Base-by-base conservation (phyloP, 2,113 vertebrate genomes). In the Nansenia antarctica region DNA sequence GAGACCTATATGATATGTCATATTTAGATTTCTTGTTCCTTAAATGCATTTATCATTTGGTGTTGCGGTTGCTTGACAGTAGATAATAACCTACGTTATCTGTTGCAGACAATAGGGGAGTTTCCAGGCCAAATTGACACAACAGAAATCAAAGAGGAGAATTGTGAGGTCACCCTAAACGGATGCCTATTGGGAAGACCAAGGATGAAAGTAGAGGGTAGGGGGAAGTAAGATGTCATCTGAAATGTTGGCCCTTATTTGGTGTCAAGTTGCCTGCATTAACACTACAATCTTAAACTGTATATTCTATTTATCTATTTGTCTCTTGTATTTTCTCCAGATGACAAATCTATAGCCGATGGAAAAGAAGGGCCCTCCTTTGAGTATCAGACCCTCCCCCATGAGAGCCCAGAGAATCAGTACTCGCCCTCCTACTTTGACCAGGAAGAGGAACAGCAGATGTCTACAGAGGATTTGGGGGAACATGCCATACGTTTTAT, bases 111-210 rank as follows among this genome's bases (percentile, higher is more conserved):
- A 64, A 34, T 39, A 31, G 14, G 9, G 11, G 9, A 1, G 0
- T 2, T 31, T 2, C 29, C 57, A 20, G 67, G 80, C 5, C 62
- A 70, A 30, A 73, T 76, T 2, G 64, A 73, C 35, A 3, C 72
- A 20, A 45, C 61, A 18, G 35, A 73, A 2, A 61, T 88, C 45
- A 89, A 88, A 82, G 78, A 81, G 58, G 80, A 82, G 61, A 39
- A 76, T 31, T 72, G 18, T 42, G 67, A 73, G 60, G 76, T 73
- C 53, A 42, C 60, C 34, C 54, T 42, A 22, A 58, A 34, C 59
- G 53, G 60, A 52, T 58, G 49, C 59, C 74, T 54, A 35, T 67
- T 71, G 55, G 62, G 73, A 65, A 62, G 27, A 6, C 31, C 45
- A 20, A 49, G 18, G 20, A 49, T 70, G 8, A 5, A 1, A 32